These are phyloP conservation scores for Coregonus sp. DNA, from an alignment of 2,797 vertebrate species.

Conservation along the genomic window DNA sequence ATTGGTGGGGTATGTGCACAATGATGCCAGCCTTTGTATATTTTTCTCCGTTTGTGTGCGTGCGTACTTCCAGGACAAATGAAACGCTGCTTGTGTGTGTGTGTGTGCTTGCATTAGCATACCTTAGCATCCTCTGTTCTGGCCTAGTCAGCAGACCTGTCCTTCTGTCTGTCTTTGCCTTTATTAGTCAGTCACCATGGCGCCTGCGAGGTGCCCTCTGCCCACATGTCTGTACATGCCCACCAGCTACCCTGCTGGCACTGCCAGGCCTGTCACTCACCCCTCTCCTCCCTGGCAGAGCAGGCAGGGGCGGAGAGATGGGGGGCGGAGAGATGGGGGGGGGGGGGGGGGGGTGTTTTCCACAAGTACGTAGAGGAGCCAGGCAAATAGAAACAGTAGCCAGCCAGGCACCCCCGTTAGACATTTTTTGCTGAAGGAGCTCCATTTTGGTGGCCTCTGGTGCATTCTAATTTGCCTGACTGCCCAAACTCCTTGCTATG, in stretches of 20 bases:
- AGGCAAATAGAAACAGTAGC: too few relatives aligned
- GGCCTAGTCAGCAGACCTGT: conserved; percentile 10
- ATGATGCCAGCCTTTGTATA: background rate
- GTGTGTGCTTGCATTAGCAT: too few relatives aligned
- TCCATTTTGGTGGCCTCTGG: too few relatives aligned
- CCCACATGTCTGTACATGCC: conserved; percentile 16
- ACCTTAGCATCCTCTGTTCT: conserved; percentile 12
- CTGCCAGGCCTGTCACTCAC: conserved; percentile 17
- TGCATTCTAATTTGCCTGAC: too few relatives aligned
- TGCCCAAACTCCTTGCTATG: too few relatives aligned
- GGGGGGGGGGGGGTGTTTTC: too few relatives aligned
- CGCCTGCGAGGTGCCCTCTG: background rate
- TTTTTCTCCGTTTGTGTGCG: conserved; percentile 2
- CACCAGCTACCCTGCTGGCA: conserved; percentile 7
- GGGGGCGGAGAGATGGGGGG: background rate
- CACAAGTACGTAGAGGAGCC: too few relatives aligned
- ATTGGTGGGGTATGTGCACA: too few relatives aligned
- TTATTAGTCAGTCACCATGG: background rate
- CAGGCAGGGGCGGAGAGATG: background rate
- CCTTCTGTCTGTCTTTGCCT: background rate
- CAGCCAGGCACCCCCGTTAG: too few relatives aligned
- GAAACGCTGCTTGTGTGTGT: conserved; percentile 7
- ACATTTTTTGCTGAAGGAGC: too few relatives aligned
- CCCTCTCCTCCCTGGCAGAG: background rate
- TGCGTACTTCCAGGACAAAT: conserved; percentile 4